Conservation (phyloP, 1,140 invertebrate genomes). For the Pseudomyrmex sp. region DNA sequence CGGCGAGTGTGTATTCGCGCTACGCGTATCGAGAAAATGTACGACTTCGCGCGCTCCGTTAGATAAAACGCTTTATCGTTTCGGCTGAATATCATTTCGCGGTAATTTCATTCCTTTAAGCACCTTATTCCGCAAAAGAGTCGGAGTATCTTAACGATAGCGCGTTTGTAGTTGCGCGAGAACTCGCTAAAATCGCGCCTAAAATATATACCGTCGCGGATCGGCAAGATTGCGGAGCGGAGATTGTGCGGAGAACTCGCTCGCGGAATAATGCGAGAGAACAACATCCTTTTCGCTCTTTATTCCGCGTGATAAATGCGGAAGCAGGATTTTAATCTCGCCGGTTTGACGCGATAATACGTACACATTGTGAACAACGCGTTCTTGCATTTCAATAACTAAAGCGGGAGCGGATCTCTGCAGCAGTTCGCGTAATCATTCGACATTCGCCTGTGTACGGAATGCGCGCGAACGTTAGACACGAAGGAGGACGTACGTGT, state of each 20-base stretch:
- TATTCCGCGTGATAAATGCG: too few relatives aligned
- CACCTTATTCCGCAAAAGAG: slow-evolving; percentile 29
- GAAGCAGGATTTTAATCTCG: too few relatives aligned
- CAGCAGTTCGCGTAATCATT: too few relatives aligned
- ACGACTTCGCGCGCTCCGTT: slow-evolving; percentile 9
- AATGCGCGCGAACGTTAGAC: background rate
- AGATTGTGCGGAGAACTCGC: too few relatives aligned
- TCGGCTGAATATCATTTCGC: slow-evolving; percentile 16
- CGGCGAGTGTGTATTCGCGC: background rate
- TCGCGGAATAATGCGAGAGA: too few relatives aligned
- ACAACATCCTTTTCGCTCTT: too few relatives aligned
- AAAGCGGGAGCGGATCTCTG: too few relatives aligned
- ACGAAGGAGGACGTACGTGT: slow-evolving; percentile 16
- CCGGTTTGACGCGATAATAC: too few relatives aligned
- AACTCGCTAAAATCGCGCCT: too few relatives aligned
- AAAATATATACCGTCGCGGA: background rate
- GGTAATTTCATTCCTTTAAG: slow-evolving; percentile 23
- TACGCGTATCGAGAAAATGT: background rate
- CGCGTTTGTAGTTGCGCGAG: too few relatives aligned
- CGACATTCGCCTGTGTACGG: background rate
- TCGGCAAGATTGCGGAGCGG: background rate
- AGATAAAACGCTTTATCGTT: slow-evolving; percentile 31
- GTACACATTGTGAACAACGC: too few relatives aligned
- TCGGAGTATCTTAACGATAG: background rate
- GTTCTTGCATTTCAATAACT: too few relatives aligned